Base-by-base conservation (phyloP, 1,140 invertebrate genomes). In the Teleopsis dalmanni region DNA sequence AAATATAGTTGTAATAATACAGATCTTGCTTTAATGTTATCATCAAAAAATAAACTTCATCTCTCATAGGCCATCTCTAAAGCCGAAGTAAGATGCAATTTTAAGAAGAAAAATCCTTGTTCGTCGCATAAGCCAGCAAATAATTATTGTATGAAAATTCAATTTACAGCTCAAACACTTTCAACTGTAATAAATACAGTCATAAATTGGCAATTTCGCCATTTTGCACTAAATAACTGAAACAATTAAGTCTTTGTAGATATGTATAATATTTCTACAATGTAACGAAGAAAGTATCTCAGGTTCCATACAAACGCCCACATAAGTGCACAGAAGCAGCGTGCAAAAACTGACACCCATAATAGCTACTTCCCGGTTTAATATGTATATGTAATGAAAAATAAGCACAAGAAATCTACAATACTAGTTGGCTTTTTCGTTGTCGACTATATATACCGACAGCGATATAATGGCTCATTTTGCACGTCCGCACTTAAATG, bases 401-500 rank as follows among this genome's bases (percentile, higher is more conserved):
- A n/a, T n/a, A n/a, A n/a, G n/a, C n/a, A n/a, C n/a, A n/a, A 27
- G 21, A 42, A 27, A 29, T 7, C 13, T 29, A 29, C 10, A 4
- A 10, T 11, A 21, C 14, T 27, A 16, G 10, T 8, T 16, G 5
- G n/a, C 27, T 31, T 11, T 8, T 7, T 13, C 27, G 13, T 7
- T 13, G 27, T 13, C 7, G 7, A 8, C 7, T 13, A 29, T 13
- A 29, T 13, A 29, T 13, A 29, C 27, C 7, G 7, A 29, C 27
- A 29, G 7, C 7, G 7, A 13, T 13, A 29, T 29, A 29, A 51
- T 47, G 57, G 47, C 55, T 54, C 53, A 49, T 52, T 58, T 62
- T 56, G 57, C 59, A 62, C 59, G 59, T 62, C 60, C 53, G 53
- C 59, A 60, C 58, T 60, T 62, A 62, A 62, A 62, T 60, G 59